Conservation (phyloP, 2,797 vertebrate genomes). For the Megalops cyprinoides region DNA sequence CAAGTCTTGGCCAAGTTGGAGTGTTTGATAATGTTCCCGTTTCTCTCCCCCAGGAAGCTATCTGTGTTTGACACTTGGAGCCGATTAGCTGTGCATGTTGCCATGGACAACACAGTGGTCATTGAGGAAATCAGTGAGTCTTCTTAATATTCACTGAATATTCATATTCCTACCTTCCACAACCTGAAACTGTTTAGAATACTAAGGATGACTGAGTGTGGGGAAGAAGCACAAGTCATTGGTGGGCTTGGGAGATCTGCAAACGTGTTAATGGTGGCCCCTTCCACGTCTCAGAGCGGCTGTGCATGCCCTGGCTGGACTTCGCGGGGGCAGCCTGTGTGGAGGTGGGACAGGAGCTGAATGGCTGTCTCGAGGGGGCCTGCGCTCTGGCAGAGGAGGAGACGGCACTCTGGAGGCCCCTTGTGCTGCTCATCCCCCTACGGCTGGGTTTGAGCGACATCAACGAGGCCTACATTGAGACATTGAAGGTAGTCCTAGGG, state of each 20-base stretch:
- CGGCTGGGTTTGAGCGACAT: constrained; percentile 95
- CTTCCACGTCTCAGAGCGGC: constrained; percentile 71
- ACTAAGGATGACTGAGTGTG: neutral
- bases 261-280: too few species aligned
- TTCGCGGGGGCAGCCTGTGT: constrained; percentile 65
- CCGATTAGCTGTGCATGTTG: constrained; percentile 91
- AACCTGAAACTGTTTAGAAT: neutral
- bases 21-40: neutral
- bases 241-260: neutral
- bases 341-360: constrained; percentile 69
- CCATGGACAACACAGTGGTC: constrained; percentile 99
- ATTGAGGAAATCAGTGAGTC: constrained; percentile 97
- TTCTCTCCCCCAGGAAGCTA: constrained; percentile 81
- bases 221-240: neutral
- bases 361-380: constrained; percentile 82
- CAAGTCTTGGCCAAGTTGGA: too few species aligned
- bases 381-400: constrained; percentile 73
- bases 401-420: constrained; percentile 82
- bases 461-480: constrained; percentile 95
- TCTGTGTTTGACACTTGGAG: constrained; percentile 95
- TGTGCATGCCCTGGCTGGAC: constrained; percentile 81
- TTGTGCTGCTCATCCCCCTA: constrained; percentile 95
- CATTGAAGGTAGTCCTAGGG: constrained; percentile 96
- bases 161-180: neutral
- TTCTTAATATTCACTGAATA: neutral